Evolutionary conservation across 2,888 invertebrate species (phyloP).

Genomic region (Lithodes maja): DNA sequence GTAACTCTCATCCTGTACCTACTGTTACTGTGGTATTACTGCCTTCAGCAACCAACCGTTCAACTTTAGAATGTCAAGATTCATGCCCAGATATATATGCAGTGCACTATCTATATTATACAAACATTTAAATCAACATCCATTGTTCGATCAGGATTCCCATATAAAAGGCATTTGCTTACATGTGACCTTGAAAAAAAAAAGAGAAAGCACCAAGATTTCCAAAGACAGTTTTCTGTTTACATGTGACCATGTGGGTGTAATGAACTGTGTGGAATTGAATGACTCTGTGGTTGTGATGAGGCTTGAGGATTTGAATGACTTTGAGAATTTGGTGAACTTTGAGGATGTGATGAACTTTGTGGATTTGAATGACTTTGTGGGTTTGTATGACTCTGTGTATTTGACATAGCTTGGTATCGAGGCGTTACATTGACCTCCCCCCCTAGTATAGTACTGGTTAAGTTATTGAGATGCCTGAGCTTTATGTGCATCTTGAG

Average conservation of each 20-base stretch:
- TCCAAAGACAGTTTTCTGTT: no score
- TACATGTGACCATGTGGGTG: no score
- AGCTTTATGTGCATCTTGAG: conserved; percentile 59
- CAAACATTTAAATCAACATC: no score
- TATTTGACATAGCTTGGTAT: conserved; percentile 38
- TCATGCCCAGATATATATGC: not conserved
- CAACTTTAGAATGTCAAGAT: not conserved
- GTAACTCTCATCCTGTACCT: not conserved
- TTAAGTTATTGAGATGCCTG: conserved; percentile 45
- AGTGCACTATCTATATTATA: not conserved
- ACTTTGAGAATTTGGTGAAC: no score
- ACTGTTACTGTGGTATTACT: not conserved
- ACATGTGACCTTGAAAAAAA: conserved; percentile 37
- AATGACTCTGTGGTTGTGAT: no score
- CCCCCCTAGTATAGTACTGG: conserved; percentile 20
- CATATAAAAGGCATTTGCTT: not conserved
- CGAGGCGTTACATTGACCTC: conserved; percentile 4
- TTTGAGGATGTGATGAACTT: no score
- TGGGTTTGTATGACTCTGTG: no score
- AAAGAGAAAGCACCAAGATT: no score
- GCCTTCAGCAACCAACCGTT: not conserved
- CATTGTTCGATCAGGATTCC: not conserved
- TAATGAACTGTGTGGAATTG: no score
- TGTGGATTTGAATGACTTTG: no score
- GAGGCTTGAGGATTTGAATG: no score